These are phyloP conservation scores for Chrysotoxum bicinctum DNA, from an alignment of 2,888 invertebrate species.

Conservation along the genomic window DNA sequence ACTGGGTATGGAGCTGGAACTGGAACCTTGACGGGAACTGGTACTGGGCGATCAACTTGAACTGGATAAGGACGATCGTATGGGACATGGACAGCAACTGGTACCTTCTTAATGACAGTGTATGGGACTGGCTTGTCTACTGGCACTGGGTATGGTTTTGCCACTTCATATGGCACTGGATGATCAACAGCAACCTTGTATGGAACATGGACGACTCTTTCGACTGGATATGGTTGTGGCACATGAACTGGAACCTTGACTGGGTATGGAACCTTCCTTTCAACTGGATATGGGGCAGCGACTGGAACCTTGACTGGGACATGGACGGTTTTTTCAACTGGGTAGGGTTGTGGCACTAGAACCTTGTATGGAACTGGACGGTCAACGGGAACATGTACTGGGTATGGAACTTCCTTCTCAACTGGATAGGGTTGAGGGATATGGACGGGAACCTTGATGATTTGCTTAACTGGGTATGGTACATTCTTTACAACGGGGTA, in stretches of 20 bases:
- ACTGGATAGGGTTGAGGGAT: slow-evolving; percentile 87
- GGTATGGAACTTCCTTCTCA: slow-evolving; percentile 84
- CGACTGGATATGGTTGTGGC: slow-evolving; percentile 83
- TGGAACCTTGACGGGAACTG: slow-evolving; percentile 88
- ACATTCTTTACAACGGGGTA: slow-evolving; percentile 86
- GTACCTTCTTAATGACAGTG: slow-evolving; percentile 85
- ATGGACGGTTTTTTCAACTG: slow-evolving; percentile 90
- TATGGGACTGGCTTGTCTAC: slow-evolving; percentile 84
- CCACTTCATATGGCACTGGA: slow-evolving; percentile 85
- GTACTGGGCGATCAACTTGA: slow-evolving; percentile 86
- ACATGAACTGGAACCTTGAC: slow-evolving; percentile 86
- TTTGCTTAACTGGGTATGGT: slow-evolving; percentile 87
- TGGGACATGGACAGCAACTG: slow-evolving; percentile 84
- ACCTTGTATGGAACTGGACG: slow-evolving; percentile 86
- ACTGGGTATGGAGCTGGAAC: slow-evolving; percentile 88
- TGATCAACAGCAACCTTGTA: slow-evolving; percentile 86
- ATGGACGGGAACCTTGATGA: slow-evolving; percentile 88
- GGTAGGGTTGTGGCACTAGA: slow-evolving; percentile 88
- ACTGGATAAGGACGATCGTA: slow-evolving; percentile 84
- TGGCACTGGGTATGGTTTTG: slow-evolving; percentile 85
- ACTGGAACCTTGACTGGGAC: slow-evolving; percentile 89
- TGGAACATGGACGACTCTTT: slow-evolving; percentile 86
- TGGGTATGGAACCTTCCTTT: slow-evolving; percentile 88
- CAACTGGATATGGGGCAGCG: slow-evolving; percentile 91
- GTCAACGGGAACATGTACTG: slow-evolving; percentile 88